A percentile compares a stretch with the other conserved stretches of the same genome.
These are phyloP conservation scores for Bagarius yarrelli DNA, from an alignment of 2,113 vertebrate genomes.

Conservation along the genomic window DNA sequence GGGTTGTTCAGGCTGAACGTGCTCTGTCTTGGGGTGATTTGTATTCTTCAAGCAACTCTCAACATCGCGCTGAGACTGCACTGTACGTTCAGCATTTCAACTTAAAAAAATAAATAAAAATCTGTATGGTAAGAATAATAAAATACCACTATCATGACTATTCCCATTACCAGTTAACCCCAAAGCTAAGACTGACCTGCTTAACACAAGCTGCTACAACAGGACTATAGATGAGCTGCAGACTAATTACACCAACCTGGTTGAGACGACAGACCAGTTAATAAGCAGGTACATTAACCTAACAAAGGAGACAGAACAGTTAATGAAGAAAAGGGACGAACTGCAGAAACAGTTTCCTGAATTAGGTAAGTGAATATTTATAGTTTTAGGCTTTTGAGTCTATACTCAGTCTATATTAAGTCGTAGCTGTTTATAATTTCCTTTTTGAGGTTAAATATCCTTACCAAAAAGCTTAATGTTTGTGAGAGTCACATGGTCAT, in stretches of 20 bases:
- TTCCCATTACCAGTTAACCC: neutral
- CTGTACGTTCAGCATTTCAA: neutral
- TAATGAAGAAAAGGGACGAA: neutral
- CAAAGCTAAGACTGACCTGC: neutral
- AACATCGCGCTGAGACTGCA: conserved; percentile 4
- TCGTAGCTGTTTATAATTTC: too few species aligned
- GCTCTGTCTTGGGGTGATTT: conserved; percentile 8
- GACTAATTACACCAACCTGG: neutral
- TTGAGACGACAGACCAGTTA: neutral
- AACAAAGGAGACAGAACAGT: neutral
- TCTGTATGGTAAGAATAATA: too few species aligned
- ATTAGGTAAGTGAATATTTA: neutral
- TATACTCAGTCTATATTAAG: too few species aligned
- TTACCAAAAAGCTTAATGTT: too few species aligned
- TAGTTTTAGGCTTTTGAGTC: too few species aligned
- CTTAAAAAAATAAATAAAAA: too few species aligned
- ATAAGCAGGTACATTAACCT: neutral
- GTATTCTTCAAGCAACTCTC: conserved; percentile 17
- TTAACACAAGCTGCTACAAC: neutral
- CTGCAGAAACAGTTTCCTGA: neutral
- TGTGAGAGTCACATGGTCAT: too few species aligned
- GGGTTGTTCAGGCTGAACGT: neutral
- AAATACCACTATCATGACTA: too few species aligned
- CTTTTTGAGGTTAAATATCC: too few species aligned
- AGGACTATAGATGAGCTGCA: neutral